Percentiles rank a stretch among this genome's conserved stretches.
Evolutionary conservation across 2,888 invertebrate species (phyloP).

Genomic region (Phengaris alcon): DNA sequence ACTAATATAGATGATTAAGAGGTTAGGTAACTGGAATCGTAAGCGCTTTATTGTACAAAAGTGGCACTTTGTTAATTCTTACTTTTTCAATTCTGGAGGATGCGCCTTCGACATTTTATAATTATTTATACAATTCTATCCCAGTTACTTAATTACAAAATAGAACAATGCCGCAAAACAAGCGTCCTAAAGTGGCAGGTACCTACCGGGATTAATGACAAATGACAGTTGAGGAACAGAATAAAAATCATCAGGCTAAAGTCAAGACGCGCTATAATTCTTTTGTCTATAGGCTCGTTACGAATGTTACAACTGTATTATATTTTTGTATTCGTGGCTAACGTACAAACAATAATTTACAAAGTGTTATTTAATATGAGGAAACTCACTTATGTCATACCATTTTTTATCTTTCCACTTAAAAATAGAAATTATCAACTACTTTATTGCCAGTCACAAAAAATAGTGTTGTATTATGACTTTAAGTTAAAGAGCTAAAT

Average conservation of each 20-base stretch:
- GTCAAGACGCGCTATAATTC: neutral
- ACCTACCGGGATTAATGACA: conserved; percentile 1
- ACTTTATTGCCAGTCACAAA: neutral
- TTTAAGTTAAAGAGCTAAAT: neutral
- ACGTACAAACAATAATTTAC: no score
- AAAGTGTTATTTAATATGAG: no score
- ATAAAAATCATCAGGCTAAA: neutral
- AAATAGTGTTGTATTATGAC: neutral
- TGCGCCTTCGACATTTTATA: conserved; percentile 95
- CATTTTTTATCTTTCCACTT: neutral
- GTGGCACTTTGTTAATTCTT: conserved; percentile 57
- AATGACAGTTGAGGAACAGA: neutral
- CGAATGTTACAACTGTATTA: no score
- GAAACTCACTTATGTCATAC: no score
- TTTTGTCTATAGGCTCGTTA: neutral
- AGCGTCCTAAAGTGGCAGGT: neutral
- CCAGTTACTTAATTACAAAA: neutral
- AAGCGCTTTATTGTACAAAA: conserved; percentile 38
- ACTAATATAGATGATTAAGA: neutral
- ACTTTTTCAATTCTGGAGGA: conserved; percentile 98
- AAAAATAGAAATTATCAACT: neutral
- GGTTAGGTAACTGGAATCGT: conserved; percentile 45
- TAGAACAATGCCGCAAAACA: conserved; percentile 18
- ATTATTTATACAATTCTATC: neutral
- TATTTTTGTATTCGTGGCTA: no score